Conservation (phyloP, 1,140 invertebrate species). For the Zaprionus kolodkinae region DNA sequence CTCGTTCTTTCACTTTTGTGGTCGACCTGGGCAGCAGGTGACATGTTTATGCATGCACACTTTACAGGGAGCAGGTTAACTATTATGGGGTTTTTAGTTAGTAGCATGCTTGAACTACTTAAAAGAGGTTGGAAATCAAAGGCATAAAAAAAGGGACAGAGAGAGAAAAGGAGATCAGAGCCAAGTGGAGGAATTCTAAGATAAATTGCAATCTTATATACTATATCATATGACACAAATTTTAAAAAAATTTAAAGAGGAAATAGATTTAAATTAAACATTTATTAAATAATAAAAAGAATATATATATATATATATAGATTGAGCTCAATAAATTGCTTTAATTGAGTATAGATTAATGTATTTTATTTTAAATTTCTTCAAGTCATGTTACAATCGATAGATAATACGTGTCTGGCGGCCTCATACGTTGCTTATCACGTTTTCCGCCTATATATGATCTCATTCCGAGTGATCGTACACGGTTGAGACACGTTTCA, state of each 20-base stretch:
- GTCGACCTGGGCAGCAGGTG: background rate
- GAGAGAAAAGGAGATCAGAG: background rate
- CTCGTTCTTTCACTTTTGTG: background rate
- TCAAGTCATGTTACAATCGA: background rate
- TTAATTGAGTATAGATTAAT: background rate
- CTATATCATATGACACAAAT: too few species aligned
- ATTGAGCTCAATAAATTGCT: background rate
- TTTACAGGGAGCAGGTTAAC: background rate
- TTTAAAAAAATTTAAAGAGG: too few species aligned
- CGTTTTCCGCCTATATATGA: background rate
- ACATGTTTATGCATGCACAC: constrained; percentile 11
- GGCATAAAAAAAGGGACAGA: too few species aligned
- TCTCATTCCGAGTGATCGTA: too few species aligned
- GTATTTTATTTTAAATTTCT: background rate
- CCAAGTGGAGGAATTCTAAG: too few species aligned
- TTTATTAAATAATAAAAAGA: background rate
- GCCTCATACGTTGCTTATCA: background rate
- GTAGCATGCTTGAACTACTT: background rate
- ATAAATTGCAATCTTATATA: too few species aligned
- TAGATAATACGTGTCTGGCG: background rate
- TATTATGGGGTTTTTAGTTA: background rate
- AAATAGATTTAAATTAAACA: too few species aligned
- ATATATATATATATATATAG: background rate
- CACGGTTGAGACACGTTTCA: too few species aligned
- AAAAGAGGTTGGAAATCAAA: background rate